Base-by-base conservation (phyloP, 2,888 invertebrate species). In the Vesta saturnalis region DNA sequence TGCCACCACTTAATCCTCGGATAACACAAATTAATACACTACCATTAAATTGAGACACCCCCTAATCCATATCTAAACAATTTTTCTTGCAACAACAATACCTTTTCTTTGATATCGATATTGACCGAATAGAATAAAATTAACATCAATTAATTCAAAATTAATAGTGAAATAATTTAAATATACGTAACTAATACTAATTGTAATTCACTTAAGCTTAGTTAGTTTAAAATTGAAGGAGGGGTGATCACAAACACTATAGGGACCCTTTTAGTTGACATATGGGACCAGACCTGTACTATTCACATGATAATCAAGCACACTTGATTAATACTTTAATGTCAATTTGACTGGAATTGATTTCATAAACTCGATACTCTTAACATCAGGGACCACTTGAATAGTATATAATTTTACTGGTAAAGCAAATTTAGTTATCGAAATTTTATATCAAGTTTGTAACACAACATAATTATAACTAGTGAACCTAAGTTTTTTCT, bases 21-120 rank as follows among this genome's bases (percentile, higher is more conserved):
- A 80, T 82, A 82, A 82, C 82, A 83, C 83, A 83, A 83, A 83
- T 83, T 83, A 83, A 83, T 83, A 81, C 82, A 78, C 78, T 77
- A 76, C 82, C 76, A 81, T 82, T 82, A 83, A 80, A 81, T 80
- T 76, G 81, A 81, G 79, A 81, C 80, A 78, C 78, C 76, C 79
- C 73, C 72, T 80, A 81, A 82, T 81, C 82, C 64, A 21, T 56
- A 23, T 80, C 19, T 30, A 61, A 66, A 55, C 16, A 12, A 43
- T 56, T 49, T 54, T 59, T 68, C 60, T 18, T 56, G 5, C n/a
- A 52, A 19, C 15, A 49, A 46, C 8, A 46, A 46, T 46, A 46
- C 4, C 12, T 46, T 46, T 46, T n/a, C 14, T 8, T 49, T 49
- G n/a, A 3, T 49, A 49, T 15, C 15, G 18, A 49, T 15, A 39